These are phyloP conservation scores for Limnephilus lunatus DNA, from an alignment of 2,888 invertebrate species.

Conservation along the genomic window DNA sequence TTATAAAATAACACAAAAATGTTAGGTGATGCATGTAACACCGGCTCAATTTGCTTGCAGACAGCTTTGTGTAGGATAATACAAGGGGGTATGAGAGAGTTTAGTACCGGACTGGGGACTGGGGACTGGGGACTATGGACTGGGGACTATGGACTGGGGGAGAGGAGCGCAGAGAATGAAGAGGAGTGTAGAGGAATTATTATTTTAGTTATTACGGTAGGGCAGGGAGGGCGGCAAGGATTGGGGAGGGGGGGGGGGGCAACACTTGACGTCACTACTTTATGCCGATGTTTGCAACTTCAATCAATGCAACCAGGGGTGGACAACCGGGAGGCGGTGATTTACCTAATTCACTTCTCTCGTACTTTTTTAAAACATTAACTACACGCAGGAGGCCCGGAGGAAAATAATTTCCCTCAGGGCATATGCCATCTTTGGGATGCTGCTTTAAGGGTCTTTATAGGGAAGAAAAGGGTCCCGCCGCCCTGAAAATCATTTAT, in stretches of 20 bases:
- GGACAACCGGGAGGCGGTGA: not conserved
- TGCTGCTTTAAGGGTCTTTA: too few species aligned
- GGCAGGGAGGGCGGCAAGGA: not conserved
- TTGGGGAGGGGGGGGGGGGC: constrained; percentile 16
- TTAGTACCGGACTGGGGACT: not conserved
- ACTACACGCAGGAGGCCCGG: too few species aligned
- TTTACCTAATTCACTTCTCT: not conserved
- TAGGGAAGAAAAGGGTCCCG: too few species aligned
- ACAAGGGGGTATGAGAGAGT: not conserved
- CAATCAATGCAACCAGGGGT: constrained; percentile 34
- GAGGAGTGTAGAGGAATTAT: constrained; percentile 22
- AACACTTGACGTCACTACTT: constrained; percentile 46
- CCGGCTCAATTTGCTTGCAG: constrained; percentile 11
- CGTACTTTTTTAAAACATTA: too few species aligned
- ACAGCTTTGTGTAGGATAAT: constrained; percentile 29
- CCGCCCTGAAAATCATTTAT: too few species aligned
- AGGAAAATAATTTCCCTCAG: too few species aligned
- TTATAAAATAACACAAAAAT: too few species aligned
- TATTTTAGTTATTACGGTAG: not conserved
- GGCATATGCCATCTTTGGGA: too few species aligned
- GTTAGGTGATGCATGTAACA: not conserved
- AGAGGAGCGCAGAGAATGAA: not conserved
- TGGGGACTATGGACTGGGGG: not conserved
- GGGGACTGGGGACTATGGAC: not conserved
- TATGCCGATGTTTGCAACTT: constrained; percentile 42